These are phyloP conservation scores for Aleiodes testaceus DNA, from an alignment of 2,888 invertebrate species.

Conservation along the genomic window DNA sequence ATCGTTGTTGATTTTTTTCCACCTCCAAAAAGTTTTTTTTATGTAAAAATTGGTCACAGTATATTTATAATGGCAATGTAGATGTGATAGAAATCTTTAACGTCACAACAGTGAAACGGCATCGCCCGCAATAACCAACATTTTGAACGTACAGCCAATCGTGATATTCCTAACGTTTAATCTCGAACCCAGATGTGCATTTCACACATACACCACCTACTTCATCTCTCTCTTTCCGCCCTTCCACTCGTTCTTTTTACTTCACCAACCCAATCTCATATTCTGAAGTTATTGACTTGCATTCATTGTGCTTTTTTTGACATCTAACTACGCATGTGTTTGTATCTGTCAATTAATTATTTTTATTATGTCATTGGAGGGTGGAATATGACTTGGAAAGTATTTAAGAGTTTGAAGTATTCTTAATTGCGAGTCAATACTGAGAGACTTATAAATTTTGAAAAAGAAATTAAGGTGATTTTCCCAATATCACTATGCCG, in stretches of 20 bases:
- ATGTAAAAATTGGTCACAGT: constrained; percentile 14
- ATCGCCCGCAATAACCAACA: constrained; percentile 69
- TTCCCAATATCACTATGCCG: constrained; percentile 4
- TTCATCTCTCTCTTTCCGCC: not conserved
- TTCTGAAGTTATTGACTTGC: not conserved
- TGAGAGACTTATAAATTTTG: not conserved
- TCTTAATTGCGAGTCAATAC: too few species aligned
- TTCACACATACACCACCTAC: too few species aligned
- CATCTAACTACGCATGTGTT: not conserved
- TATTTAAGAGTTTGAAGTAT: too few species aligned
- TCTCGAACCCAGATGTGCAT: constrained; percentile 56
- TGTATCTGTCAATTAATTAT: not conserved
- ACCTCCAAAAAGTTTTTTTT: constrained; percentile 28
- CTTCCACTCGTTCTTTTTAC: not conserved
- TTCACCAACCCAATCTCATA: not conserved
- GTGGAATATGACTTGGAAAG: too few species aligned
- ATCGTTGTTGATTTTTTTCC: constrained; percentile 56
- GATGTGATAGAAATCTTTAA: constrained; percentile 62
- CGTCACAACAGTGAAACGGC: constrained; percentile 66
- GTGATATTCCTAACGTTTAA: constrained; percentile 44
- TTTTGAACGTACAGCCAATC: constrained; percentile 69
- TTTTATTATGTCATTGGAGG: too few species aligned
- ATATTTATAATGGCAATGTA: constrained; percentile 23
- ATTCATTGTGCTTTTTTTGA: constrained; percentile 3
- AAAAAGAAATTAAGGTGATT: too few species aligned